Evolutionary conservation across 2,113 vertebrate genomes (phyloP).

Genomic region (Pristiophorus japonicus): DNA sequence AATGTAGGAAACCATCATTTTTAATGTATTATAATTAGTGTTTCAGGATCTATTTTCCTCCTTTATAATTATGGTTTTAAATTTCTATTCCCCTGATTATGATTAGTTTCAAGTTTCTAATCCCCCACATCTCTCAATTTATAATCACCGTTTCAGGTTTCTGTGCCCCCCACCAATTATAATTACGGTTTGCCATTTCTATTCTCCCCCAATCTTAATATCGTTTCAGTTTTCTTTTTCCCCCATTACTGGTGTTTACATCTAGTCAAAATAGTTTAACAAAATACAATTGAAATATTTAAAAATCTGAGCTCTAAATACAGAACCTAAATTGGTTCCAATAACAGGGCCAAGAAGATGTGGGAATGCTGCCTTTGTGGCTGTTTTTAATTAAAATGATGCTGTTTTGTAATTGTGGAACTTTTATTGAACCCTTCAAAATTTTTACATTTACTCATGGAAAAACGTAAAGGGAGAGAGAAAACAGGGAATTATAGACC

Average conservation of each 20-base stretch:
- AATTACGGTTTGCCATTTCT: no score
- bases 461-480: no score
- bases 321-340: neutral
- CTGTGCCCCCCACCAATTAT: no score
- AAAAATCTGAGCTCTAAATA: neutral
- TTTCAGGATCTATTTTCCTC: neutral
- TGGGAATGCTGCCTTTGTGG: neutral
- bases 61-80: neutral
- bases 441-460: neutral
- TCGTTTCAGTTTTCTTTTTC: neutral
- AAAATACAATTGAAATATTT: neutral
- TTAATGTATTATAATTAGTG: neutral
- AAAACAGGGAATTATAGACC: no score
- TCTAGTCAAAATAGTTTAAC: neutral
- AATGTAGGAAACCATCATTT: neutral
- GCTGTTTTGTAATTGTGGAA: neutral
- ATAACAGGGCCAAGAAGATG: neutral
- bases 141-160: no score
- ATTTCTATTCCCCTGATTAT: neutral
- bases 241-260: neutral
- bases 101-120: neutral
- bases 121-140: neutral
- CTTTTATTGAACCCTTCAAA: neutral
- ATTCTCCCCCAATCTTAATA: neutral
- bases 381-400: neutral